Percentiles rank a stretch among this genome's conserved stretches.
phyloP scores from a whole-genome alignment of 2,797 vertebrate genomes.

The Anguilla anguilla region DNA sequence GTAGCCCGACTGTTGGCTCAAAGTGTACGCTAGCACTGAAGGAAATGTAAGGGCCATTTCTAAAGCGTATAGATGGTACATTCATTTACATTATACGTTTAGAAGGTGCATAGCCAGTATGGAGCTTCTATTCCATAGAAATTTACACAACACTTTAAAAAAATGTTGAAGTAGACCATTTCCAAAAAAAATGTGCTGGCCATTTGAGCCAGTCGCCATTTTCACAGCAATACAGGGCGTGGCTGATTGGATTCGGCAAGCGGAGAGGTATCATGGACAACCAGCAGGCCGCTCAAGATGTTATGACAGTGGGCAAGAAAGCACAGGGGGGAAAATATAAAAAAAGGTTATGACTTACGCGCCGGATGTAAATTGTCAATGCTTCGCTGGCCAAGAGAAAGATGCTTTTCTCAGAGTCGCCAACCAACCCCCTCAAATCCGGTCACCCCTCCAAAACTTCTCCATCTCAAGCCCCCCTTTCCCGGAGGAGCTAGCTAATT shows the following conservation, averaged over 20 bases:
- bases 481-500: background rate
- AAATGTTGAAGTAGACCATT: background rate
- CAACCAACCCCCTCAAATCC: background rate
- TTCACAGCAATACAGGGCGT: background rate
- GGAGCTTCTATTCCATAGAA: too few species aligned
- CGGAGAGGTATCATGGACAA: background rate
- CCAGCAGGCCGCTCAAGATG: background rate
- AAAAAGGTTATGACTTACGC: constrained; percentile 20
- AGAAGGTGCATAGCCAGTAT: background rate
- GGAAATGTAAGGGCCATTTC: background rate
- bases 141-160: too few species aligned
- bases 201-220: background rate
- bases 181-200: background rate
- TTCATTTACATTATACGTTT: background rate
- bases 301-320: background rate
- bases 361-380: constrained; percentile 27
- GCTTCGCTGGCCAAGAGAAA: background rate
- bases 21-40: background rate
- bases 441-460: background rate
- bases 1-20: background rate
- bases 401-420: background rate
- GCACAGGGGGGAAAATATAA: background rate
- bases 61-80: background rate
- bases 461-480: background rate
- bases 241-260: background rate